Percentiles rank a stretch among this genome's conserved stretches.
These are phyloP conservation scores for Temnothorax unifasciatus DNA, from an alignment of 2,888 invertebrate species.

Conservation along the genomic window DNA sequence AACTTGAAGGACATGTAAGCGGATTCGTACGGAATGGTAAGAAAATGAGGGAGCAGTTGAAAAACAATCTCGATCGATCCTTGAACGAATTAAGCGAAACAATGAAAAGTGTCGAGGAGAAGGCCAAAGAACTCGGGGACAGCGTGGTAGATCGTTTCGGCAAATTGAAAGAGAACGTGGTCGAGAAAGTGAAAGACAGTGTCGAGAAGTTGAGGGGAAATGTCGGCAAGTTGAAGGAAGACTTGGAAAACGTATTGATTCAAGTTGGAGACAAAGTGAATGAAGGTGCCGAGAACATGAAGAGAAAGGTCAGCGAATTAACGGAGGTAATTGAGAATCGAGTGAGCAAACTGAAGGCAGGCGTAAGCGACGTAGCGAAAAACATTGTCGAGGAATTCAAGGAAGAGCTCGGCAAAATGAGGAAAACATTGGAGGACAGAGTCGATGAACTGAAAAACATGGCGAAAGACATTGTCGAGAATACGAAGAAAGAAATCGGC, in stretches of 20 bases:
- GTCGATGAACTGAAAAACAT: not conserved
- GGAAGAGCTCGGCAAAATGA: fast-evolving
- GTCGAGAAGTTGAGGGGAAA: not conserved
- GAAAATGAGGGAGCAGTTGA: not conserved
- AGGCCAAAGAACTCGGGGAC: not conserved
- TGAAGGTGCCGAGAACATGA: not conserved
- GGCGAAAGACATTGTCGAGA: conserved; percentile 58
- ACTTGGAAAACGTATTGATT: not conserved
- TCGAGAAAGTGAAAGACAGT: not conserved
- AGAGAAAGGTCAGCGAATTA: not conserved
- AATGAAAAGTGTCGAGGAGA: conserved; percentile 38
- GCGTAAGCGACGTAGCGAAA: not conserved
- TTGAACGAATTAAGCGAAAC: not conserved
- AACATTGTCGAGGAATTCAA: not conserved
- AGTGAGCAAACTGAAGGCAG: not conserved
- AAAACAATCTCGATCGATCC: not conserved
- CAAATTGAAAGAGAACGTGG: not conserved
- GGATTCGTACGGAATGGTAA: fast-evolving
- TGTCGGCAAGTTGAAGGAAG: not conserved
- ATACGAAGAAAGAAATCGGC: conserved; percentile 10
- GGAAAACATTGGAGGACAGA: not conserved
- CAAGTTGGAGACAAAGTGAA: not conserved
- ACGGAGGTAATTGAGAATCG: not conserved
- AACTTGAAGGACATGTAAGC: not conserved
- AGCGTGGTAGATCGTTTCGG: fast-evolving